Evolutionary conservation across 2,797 vertebrate species (phyloP), one percentile per base, ranked within the genome.

Genomic region (Thalassophryne amazonica): DNA sequence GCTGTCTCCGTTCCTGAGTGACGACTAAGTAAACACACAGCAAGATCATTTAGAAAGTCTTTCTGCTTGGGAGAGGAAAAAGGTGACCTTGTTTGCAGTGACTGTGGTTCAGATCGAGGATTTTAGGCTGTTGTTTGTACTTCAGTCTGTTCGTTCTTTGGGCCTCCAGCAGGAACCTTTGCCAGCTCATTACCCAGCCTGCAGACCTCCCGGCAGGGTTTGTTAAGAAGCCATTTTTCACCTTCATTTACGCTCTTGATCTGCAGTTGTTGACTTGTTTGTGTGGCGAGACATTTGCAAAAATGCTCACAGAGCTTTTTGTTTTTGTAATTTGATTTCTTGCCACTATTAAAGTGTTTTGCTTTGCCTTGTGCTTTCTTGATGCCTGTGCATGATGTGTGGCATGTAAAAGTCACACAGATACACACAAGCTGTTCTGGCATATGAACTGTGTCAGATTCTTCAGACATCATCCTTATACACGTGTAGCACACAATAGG

Each of bases 21-120:
- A 36, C 60, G 54, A 50, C 21, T 11, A 49, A 54, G 48, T 73
- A 74, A 76, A 78, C 64, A 78, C 64, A 69, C 34, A 33, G 22
- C 15, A 3, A 45, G 47, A 64, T 51, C 27, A 21, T 55, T 71
- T 37, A 19, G 35, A 55, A 58, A 40, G 31, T 60, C 43, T 22
- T 15, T 28, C 9, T 1, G 11, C 11, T 20, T 20, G 36, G 3
- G 6, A 11, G 6, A 23, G 20, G 29, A 34, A 38, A 43, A 51
- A 34, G 30, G 17, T 39, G 63, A 60, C 66, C 59, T 70, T 48
- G 43, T 74, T 82, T 72, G 34, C 10, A 28, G 12, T 55, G 41
- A 52, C 62, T 54, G 24, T 12, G 35, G 33, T 59, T 62, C 33
- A 70, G 41, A 45, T 24, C 1, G 16, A 18, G 18, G 37, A 31